These are phyloP conservation scores for Drosophila ercepeae DNA, from an alignment of 1,140 invertebrate genomes.

Conservation along the genomic window DNA sequence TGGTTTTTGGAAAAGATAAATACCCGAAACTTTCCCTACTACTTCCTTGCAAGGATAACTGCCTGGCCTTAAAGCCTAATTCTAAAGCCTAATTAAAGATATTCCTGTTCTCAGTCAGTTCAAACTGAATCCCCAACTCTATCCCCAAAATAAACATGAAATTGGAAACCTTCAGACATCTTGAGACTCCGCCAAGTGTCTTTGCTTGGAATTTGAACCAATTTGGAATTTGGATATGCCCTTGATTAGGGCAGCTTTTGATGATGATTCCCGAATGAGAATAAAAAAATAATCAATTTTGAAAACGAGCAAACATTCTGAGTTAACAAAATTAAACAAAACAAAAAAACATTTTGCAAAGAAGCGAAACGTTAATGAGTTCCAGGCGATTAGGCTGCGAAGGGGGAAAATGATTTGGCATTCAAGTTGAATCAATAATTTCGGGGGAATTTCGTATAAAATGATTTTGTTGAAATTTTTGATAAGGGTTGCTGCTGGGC, in stretches of 20 bases:
- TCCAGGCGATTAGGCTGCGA: constrained; percentile 26
- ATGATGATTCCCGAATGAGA: too few relatives aligned
- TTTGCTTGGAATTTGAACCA: background rate
- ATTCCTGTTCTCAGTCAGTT: too few relatives aligned
- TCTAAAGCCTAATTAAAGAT: background rate
- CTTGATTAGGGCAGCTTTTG: background rate
- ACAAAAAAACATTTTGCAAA: constrained; percentile 17
- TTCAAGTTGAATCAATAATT: constrained; percentile 49
- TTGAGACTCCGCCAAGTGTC: background rate
- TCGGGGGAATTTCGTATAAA: constrained; percentile 18
- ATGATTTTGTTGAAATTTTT: constrained; percentile 46
- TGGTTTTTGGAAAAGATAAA: too few relatives aligned
- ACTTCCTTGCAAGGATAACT: too few relatives aligned
- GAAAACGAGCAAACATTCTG: constrained; percentile 1
- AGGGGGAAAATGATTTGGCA: constrained; percentile 18
- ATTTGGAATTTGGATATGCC: background rate
- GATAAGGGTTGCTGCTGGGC: constrained; percentile 38
- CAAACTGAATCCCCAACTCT: too few relatives aligned
- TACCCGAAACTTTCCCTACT: too few relatives aligned
- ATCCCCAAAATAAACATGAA: background rate
- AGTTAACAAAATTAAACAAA: too few relatives aligned
- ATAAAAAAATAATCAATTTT: constrained; percentile 2
- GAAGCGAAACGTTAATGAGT: constrained; percentile 38
- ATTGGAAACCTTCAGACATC: background rate
- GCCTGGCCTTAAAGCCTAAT: too few relatives aligned